phyloP scores from a whole-genome alignment of 1,140 invertebrate species.

The Anoplophora glabripennis region DNA sequence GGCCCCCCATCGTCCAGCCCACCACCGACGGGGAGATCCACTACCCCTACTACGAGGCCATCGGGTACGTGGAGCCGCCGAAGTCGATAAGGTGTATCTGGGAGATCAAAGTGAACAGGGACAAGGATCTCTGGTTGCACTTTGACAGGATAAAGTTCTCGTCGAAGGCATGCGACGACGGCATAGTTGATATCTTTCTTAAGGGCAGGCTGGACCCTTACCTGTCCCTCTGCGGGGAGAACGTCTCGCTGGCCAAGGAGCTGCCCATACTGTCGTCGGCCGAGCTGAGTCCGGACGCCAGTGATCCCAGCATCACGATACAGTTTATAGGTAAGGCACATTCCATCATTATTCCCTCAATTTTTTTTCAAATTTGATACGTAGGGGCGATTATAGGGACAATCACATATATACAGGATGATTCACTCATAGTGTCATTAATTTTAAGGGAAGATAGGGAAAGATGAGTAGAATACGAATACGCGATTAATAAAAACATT shows the following conservation, averaged over 20 bases:
- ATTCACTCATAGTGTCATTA: too few relatives aligned
- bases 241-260: conserved; percentile 72
- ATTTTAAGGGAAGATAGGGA: too few relatives aligned
- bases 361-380: too few relatives aligned
- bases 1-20: conserved; percentile 72
- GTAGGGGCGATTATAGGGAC: too few relatives aligned
- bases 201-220: conserved; percentile 67
- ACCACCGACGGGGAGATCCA: conserved; percentile 78
- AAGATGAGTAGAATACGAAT: too few relatives aligned
- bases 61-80: conserved; percentile 71
- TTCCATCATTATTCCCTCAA: background rate
- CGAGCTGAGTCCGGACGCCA: conserved; percentile 64
- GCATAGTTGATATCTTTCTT: conserved; percentile 78
- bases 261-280: conserved; percentile 73
- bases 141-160: conserved; percentile 83
- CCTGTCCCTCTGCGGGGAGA: conserved; percentile 77
- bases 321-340: conserved; percentile 40
- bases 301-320: conserved; percentile 52
- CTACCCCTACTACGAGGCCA: conserved; percentile 79
- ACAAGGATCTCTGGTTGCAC: conserved; percentile 80
- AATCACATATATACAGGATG: too few relatives aligned
- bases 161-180: conserved; percentile 75
- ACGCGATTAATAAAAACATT: too few relatives aligned
- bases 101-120: conserved; percentile 77
- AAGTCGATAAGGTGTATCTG: conserved; percentile 81